These are phyloP conservation scores for Ophion ventricosus DNA, from an alignment of 2,888 invertebrate species.

Conservation along the genomic window DNA sequence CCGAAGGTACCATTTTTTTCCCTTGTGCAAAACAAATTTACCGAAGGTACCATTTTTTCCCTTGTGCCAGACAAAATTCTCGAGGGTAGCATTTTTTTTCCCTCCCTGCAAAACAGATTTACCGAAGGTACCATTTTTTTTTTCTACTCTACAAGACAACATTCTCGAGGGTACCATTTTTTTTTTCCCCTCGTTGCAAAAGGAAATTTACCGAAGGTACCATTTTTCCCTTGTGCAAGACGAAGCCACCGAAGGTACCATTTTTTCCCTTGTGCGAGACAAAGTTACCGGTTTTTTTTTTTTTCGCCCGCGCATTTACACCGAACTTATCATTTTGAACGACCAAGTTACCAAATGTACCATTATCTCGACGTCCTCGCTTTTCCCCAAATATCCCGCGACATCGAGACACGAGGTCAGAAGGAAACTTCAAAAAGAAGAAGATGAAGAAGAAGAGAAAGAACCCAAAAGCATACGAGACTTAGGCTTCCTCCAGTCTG, in stretches of 20 bases:
- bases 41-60: background rate
- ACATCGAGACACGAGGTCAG: constrained; percentile 46
- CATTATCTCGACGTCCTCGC: background rate
- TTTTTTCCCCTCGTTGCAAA: too few relatives aligned
- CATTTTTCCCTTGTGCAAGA: background rate
- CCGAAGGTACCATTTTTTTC: too few relatives aligned
- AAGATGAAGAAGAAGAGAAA: constrained; percentile 12
- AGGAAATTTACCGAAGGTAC: too few relatives aligned
- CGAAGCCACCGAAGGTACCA: background rate
- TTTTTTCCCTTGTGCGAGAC: background rate
- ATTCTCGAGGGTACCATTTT: too few relatives aligned
- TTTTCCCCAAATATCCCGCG: constrained; percentile 6
- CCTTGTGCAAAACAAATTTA: background rate
- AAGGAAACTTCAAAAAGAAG: constrained; percentile 10
- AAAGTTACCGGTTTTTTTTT: background rate
- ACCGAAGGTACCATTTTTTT: too few relatives aligned
- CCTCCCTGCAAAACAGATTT: too few relatives aligned
- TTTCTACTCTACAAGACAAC: too few relatives aligned
- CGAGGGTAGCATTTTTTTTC: too few relatives aligned
- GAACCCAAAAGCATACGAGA: constrained; percentile 23
- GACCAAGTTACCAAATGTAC: too few relatives aligned
- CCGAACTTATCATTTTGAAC: too few relatives aligned
- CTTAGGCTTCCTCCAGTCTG: constrained; percentile 28
- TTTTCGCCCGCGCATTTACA: too few relatives aligned
- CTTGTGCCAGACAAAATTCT: too few relatives aligned